Evolutionary conservation across 2,113 vertebrate species (phyloP).

Genomic region (Elephas maximus): DNA sequence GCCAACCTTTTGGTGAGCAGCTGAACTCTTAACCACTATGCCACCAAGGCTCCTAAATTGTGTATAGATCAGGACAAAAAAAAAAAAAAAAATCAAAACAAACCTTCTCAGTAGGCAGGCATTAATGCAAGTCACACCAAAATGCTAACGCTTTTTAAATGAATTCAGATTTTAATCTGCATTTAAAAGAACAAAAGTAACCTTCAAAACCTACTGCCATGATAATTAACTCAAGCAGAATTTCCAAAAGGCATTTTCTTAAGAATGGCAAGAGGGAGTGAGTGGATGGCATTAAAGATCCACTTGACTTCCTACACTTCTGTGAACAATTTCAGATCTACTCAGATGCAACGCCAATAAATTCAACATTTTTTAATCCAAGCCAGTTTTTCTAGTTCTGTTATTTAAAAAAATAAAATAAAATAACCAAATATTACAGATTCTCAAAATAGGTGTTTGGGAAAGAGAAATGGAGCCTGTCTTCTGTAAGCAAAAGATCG

Average conservation of each 20-base stretch:
- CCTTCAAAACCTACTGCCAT: background rate
- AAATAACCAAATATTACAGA: background rate
- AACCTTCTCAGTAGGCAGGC: background rate
- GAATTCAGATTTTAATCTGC: constrained; percentile 52
- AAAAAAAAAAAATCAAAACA: constrained; percentile 46
- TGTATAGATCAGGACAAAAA: background rate
- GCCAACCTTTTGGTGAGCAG: no score
- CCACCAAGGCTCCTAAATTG: no score
- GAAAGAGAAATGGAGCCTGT: background rate
- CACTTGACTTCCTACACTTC: background rate
- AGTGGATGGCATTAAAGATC: background rate
- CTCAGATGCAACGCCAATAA: background rate
- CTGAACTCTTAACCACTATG: no score
- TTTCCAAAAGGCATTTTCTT: constrained; percentile 26
- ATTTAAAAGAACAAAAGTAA: constrained; percentile 44
- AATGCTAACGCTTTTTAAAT: constrained; percentile 44
- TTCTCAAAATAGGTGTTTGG: background rate
- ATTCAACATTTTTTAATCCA: background rate
- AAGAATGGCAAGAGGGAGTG: background rate
- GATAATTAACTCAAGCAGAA: constrained; percentile 24
- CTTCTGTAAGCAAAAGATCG: background rate
- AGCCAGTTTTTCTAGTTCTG: background rate
- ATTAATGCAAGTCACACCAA: constrained; percentile 14
- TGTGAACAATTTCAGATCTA: background rate
- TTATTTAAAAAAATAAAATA: background rate